A percentile compares a stretch with the other conserved stretches of the same genome.
phyloP scores from a whole-genome alignment of 2,113 vertebrate genomes.

The Oriolus oriolus region DNA sequence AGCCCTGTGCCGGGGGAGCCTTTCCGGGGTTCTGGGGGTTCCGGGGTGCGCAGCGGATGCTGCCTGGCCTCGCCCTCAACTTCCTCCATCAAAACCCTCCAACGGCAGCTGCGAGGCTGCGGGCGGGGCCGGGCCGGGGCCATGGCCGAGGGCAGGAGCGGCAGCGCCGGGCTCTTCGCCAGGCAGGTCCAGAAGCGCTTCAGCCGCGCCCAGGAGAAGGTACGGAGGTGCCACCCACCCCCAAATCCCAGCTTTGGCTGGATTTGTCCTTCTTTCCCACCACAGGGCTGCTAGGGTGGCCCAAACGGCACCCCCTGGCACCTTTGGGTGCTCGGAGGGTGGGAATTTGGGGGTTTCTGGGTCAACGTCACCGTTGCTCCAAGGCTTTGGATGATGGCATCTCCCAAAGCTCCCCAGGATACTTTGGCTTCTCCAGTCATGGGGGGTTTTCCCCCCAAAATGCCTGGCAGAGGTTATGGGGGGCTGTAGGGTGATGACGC shows the following conservation, averaged over 20 bases:
- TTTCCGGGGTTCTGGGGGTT: not conserved
- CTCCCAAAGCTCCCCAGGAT: rapidly evolving
- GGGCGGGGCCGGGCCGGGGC: not conserved
- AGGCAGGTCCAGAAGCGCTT: constrained; percentile 86
- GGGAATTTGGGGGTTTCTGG: not conserved
- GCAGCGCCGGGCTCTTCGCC: constrained; percentile 80
- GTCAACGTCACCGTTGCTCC: rapidly evolving
- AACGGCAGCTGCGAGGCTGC: constrained; percentile 6
- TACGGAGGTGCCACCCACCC: not conserved
- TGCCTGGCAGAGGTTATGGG: rapidly evolving
- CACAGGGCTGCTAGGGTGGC: rapidly evolving
- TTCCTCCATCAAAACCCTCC: constrained; percentile 47
- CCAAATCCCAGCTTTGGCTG: not conserved
- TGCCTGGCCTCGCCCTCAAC: constrained; percentile 35
- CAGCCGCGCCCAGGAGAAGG: constrained; percentile 92
- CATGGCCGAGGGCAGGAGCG: constrained; percentile 84
- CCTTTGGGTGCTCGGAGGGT: rapidly evolving
- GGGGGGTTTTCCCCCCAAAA: not conserved
- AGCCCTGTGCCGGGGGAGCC: not conserved
- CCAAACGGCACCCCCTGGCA: rapidly evolving
- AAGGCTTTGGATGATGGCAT: not conserved
- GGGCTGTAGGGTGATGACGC: rapidly evolving
- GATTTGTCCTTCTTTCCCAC: too few relatives aligned
- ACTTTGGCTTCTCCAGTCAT: not conserved
- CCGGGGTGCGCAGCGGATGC: constrained; percentile 35